These are phyloP conservation scores for Falco naumanni DNA, from an alignment of 2,797 vertebrate species.

Conservation along the genomic window DNA sequence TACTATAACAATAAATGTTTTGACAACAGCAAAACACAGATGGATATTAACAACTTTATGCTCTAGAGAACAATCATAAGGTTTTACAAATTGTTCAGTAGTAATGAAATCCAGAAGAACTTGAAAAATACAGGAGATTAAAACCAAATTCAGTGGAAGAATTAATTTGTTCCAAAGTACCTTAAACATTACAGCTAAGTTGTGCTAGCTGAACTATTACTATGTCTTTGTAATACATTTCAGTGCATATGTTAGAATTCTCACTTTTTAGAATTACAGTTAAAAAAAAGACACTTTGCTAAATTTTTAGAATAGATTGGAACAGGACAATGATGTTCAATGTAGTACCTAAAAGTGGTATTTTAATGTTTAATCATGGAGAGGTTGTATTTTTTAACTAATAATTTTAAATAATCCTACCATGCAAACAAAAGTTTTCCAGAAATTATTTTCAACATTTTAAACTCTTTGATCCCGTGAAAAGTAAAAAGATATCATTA, in stretches of 20 bases:
- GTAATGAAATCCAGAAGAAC: background rate
- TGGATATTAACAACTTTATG: background rate
- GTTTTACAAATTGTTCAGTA: background rate
- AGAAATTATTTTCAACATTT: constrained; percentile 2
- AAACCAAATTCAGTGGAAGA: background rate
- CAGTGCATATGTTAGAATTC: background rate
- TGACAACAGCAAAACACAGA: background rate
- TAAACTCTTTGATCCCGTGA: background rate
- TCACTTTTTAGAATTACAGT: background rate
- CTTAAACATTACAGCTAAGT: constrained; percentile 11
- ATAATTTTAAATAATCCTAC: background rate
- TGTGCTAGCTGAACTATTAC: background rate
- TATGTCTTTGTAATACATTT: background rate
- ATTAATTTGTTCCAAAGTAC: constrained; percentile 1
- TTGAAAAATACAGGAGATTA: background rate
- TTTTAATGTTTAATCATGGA: background rate
- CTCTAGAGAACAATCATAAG: background rate
- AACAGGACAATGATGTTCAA: background rate
- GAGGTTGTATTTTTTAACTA: constrained; percentile 7
- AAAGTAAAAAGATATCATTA: constrained; percentile 7
- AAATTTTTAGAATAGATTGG: background rate
- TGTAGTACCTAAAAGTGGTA: background rate
- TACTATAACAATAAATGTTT: background rate
- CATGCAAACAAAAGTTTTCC: background rate
- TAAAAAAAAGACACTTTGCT: background rate